Evolutionary conservation across 1,140 invertebrate genomes (phyloP), one percentile per base, ranked within the genome.

Genomic region (Apis cerana): DNA sequence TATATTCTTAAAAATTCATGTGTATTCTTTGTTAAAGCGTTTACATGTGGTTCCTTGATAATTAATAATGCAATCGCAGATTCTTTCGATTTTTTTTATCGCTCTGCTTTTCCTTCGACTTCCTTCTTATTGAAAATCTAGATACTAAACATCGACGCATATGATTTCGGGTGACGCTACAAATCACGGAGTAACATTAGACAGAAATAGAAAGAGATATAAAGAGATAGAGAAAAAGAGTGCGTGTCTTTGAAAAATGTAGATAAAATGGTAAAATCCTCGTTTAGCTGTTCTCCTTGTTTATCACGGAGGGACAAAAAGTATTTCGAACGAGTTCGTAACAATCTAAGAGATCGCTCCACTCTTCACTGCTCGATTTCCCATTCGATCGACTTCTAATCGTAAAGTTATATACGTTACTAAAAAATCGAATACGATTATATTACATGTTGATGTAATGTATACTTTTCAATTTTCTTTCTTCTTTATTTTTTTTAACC

Each of bases 171-270:
- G 48, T 80, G 72, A 64, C 65, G 80, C 48, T n/a, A 64, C 75
- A 50, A 69, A 61, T 69, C 80, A 67, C 80, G 58, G 75, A 75
- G 50, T 52, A 74, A 74, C 54, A 76, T 67, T 64, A n/a, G 68
- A 71, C 68, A 65, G 82, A 83, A 77, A 82, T 82, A 80, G 70
- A 83, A 83, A 83, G 27, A 80, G 82, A 75, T 80, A 84, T 64
- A 81, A 81, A 84, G 79, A 75, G 79, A 80, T 79, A 72, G 77
- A 82, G 80, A 78, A 82, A 78, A 78, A 78, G 80, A 76, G 80
- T 82, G 80, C 80, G 80, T 77, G 80, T 82, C 80, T 59, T 72
- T 78, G 80, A 82, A 82, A 78, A 82, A 82, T 82, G 80, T 78
- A 78, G 80, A 82, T 82, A 82, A 82, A 82, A 82, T 77, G 65